Percentiles rank a stretch among this genome's conserved stretches.
These are phyloP conservation scores for Drosophila macrothrix DNA, from an alignment of 2,888 invertebrate species.

Conservation along the genomic window DNA sequence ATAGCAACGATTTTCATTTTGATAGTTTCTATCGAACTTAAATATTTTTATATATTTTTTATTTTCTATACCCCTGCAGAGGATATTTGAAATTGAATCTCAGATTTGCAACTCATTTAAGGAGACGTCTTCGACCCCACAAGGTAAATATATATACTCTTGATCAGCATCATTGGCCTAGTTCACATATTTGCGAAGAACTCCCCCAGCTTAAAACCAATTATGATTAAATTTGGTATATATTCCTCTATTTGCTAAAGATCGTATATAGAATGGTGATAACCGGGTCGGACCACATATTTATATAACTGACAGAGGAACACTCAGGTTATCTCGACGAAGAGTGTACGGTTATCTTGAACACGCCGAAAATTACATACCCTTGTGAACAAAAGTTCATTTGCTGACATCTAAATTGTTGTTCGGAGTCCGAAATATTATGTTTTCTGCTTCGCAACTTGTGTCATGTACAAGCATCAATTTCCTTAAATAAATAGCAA, in stretches of 20 bases:
- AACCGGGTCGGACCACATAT: neutral
- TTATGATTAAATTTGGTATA: neutral
- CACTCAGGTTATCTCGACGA: fast-evolving
- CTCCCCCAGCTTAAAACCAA: neutral
- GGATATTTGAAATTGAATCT: neutral
- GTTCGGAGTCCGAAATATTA: neutral
- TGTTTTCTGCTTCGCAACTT: neutral
- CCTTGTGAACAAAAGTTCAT: neutral
- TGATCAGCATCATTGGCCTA: neutral
- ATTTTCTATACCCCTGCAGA: neutral
- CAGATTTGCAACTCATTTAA: neutral
- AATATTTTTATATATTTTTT: neutral
- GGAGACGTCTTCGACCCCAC: neutral
- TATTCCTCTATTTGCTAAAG: neutral
- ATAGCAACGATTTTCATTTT: neutral
- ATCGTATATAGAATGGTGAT: fast-evolving
- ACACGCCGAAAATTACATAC: too few relatives aligned
- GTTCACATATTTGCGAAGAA: too few relatives aligned
- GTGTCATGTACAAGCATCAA: neutral
- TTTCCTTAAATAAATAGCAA: neutral
- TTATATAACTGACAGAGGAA: neutral
- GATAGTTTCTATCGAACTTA: neutral
- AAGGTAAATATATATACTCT: neutral
- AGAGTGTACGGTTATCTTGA: neutral
- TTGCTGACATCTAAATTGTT: neutral